A percentile compares a stretch with the other conserved stretches of the same genome.
phyloP scores from a whole-genome alignment of 1,140 invertebrate species.

The Micrasema minimum region DNA sequence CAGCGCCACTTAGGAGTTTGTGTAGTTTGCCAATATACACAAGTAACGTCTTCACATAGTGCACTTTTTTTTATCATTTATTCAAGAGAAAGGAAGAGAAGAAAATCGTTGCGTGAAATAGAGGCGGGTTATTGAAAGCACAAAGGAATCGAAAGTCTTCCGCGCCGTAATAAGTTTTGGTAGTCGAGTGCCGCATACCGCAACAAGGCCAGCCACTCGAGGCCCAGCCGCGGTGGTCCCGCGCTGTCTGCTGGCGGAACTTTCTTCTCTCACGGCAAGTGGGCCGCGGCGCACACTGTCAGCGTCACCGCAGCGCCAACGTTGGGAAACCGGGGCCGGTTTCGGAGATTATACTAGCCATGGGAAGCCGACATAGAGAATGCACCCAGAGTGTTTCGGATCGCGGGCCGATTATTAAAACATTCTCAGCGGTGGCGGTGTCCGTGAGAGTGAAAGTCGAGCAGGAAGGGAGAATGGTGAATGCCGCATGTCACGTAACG shows the following conservation, averaged over 20 bases:
- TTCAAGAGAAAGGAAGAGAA: background rate
- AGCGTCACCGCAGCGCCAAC: background rate
- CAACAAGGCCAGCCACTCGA: background rate
- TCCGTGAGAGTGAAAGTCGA: conserved; percentile 29
- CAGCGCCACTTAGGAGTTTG: background rate
- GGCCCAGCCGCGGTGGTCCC: background rate
- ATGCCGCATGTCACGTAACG: conserved; percentile 19
- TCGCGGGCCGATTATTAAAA: conserved; percentile 23
- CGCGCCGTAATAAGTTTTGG: conserved; percentile 3
- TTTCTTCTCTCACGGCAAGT: conserved; percentile 45
- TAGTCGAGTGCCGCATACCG: background rate
- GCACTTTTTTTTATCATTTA: background rate
- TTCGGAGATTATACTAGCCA: conserved; percentile 24
- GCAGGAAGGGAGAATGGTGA: conserved; percentile 25
- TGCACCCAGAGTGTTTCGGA: conserved; percentile 2
- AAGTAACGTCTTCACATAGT: background rate
- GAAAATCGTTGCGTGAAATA: background rate
- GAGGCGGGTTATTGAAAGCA: background rate
- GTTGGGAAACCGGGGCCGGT: conserved; percentile 20
- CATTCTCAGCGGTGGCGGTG: conserved; percentile 23
- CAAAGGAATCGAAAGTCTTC: conserved; percentile 33
- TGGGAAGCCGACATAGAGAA: conserved; percentile 26
- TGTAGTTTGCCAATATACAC: too few species aligned
- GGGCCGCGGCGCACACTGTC: background rate
- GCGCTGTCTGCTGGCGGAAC: conserved; percentile 31